Evolutionary conservation across 2,888 invertebrate genomes (phyloP), one percentile per base, ranked within the genome.

Genomic region (Diaphora mendica): DNA sequence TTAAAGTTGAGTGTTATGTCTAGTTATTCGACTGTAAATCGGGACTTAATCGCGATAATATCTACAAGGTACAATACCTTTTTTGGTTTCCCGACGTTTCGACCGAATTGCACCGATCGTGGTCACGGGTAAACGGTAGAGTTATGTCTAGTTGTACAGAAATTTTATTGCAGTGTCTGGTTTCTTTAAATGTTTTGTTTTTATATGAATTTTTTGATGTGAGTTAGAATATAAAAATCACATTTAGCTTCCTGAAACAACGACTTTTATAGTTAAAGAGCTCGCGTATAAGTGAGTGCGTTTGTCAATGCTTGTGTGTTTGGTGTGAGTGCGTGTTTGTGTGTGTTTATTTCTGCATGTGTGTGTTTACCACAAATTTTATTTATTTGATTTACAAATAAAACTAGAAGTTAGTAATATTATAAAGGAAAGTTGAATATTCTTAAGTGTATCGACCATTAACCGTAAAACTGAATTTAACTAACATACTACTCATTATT

Each of bases 211-310:
- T 42, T n/a, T 64, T 39, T 67, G 67, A 48, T 65, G 69, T 65
- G 73, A 51, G 3, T 55, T 73, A 69, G 64, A 23, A 64, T 65
- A 68, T 72, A 62, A 30, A 55, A 69, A 51, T 68, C 55, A 66
- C 62, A 62, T 70, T 42, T 39, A 59, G 70, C 74, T 74, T 74
- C 67, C 67, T 30, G n/a, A n/a, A n/a, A 71, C 74, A 74, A 74
- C 74, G 74, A 71, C 30, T 74, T 70, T 20, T 35, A 33, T 59
- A 35, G 39, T 35, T 65, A 55, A n/a, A 42, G 42, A 33, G 13
- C 26, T 30, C 30, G 30, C 20, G 26, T 0, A 30, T 68, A 7
- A 39, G 62, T 44, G n/a, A 15, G 17, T 59, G 23, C 48, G 48
- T 9, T 11, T 66, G 44, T 42, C 23, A 55, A 11, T 39, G 51